phyloP scores from a whole-genome alignment of 2,797 vertebrate species.

The Siniperca obscura region DNA sequence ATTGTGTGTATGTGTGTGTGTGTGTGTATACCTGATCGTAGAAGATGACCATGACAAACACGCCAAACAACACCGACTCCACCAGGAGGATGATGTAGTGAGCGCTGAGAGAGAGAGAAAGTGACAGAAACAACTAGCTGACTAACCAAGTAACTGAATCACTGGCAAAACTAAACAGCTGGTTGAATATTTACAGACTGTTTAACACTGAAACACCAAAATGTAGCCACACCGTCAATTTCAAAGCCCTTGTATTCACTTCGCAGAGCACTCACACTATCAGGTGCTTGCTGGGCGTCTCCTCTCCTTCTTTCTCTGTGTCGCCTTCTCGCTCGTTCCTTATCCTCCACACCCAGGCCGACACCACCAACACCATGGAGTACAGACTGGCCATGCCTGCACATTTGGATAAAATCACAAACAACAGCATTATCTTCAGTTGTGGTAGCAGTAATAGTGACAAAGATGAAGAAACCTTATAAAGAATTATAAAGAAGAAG shows the following conservation, averaged over 20 bases:
- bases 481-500: background rate
- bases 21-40: slow-evolving; percentile 87
- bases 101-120: slow-evolving; percentile 74
- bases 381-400: slow-evolving; percentile 88
- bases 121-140: background rate
- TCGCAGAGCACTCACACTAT: slow-evolving; percentile 82
- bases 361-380: slow-evolving; percentile 85
- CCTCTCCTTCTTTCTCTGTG: slow-evolving; percentile 73
- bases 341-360: slow-evolving; percentile 86
- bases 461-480: background rate
- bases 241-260: background rate
- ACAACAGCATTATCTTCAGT: background rate
- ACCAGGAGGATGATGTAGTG: slow-evolving; percentile 90
- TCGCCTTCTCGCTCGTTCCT: slow-evolving; percentile 76
- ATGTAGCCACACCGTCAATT: too few species aligned
- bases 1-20: background rate
- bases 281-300: slow-evolving; percentile 79
- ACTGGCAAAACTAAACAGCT: too few species aligned
- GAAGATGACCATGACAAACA: slow-evolving; percentile 90
- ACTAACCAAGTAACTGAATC: background rate
- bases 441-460: background rate
- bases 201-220: background rate
- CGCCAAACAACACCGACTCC: slow-evolving; percentile 89
- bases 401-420: rapidly evolving
- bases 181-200: background rate